phyloP scores from a whole-genome alignment of 2,888 invertebrate species.

The Coremacera marginata region DNA sequence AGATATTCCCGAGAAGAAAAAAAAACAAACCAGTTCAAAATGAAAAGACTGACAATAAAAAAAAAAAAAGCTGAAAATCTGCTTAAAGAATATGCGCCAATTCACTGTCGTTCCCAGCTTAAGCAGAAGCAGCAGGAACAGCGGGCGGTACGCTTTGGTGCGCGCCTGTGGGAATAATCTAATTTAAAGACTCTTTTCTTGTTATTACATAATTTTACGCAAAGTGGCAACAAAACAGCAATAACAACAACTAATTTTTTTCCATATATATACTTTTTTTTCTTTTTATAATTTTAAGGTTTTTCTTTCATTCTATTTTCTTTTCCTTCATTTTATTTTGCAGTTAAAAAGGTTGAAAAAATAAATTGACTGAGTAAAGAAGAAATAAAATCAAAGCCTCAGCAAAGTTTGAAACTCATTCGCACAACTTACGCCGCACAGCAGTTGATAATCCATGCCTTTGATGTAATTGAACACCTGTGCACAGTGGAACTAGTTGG shows the following conservation, averaged over 20 bases:
- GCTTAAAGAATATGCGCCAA: too few relatives aligned
- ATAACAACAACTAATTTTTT: constrained; percentile 10
- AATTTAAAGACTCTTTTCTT: constrained; percentile 39
- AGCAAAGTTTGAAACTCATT: neutral
- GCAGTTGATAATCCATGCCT: neutral
- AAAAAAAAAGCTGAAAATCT: neutral
- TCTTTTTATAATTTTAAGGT: constrained; percentile 19
- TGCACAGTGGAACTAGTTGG: neutral
- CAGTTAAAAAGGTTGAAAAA: constrained; percentile 7
- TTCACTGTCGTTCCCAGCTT: neutral
- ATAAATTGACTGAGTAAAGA: constrained; percentile 3
- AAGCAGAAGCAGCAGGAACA: neutral
- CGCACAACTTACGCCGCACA: too few relatives aligned
- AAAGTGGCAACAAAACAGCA: constrained; percentile 42
- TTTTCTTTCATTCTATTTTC: neutral
- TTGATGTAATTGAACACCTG: neutral
- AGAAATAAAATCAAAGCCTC: neutral
- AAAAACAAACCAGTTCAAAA: neutral
- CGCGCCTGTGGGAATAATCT: constrained; percentile 9
- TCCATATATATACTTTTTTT: constrained; percentile 3
- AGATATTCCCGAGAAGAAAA: neutral
- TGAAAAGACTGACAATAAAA: neutral
- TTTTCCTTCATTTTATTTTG: constrained; percentile 1
- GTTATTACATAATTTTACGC: constrained; percentile 39
- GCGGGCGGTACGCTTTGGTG: neutral